Conservation (phyloP, 2,797 vertebrate genomes). For the Clarias fuscus region DNA sequence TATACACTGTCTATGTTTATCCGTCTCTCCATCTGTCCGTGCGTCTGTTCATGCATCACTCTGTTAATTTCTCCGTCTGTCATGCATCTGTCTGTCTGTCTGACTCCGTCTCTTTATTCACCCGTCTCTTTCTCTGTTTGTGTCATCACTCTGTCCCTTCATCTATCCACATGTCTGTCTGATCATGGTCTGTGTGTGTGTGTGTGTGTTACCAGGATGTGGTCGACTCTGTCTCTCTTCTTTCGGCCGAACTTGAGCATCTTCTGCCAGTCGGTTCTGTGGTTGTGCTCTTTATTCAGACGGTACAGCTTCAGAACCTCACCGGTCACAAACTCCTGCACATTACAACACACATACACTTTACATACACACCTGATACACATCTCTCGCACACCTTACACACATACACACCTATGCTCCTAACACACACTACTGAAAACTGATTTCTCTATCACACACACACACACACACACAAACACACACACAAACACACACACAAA, state of each 20-base stretch:
- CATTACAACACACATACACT: not conserved
- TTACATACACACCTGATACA: constrained; percentile 63
- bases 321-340: constrained; percentile 79
- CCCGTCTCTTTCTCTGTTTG: not conserved
- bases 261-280: constrained; percentile 97
- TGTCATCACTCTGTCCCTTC: not conserved
- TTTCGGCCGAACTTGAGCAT: constrained; percentile 99
- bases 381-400: not conserved
- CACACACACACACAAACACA: not conserved
- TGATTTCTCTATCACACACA: not conserved
- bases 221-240: constrained; percentile 95
- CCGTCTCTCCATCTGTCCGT: not conserved
- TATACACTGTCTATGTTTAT: not conserved
- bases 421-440: too few species aligned
- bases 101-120: not conserved
- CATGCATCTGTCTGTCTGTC: not conserved
- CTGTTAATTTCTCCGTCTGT: not conserved
- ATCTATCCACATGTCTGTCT: not conserved
- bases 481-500: not conserved
- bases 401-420: too few species aligned
- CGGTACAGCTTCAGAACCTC: constrained; percentile 89
- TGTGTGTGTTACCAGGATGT: constrained; percentile 85
- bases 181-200: not conserved
- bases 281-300: constrained; percentile 84
- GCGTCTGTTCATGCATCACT: not conserved